Evolutionary conservation across 2,113 vertebrate species (phyloP).

Genomic region (Sarotherodon lohbergeri): DNA sequence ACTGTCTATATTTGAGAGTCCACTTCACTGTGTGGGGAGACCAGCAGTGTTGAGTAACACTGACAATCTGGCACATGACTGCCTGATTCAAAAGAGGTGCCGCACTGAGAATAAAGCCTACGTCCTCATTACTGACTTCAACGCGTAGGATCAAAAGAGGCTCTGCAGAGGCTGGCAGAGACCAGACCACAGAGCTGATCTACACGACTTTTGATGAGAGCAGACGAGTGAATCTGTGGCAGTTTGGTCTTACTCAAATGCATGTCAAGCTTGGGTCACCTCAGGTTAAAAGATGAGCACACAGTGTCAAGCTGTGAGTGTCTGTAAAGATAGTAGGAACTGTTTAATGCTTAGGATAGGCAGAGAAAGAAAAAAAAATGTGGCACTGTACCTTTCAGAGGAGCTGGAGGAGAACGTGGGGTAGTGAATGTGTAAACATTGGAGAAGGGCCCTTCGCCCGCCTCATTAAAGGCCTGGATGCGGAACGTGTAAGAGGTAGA

Average conservation of each 20-base stretch:
- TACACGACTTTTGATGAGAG: neutral
- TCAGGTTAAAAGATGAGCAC: constrained; percentile 18
- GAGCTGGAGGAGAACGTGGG: constrained; percentile 88
- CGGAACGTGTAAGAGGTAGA: constrained; percentile 94
- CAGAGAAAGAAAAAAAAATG: neutral
- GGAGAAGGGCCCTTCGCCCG: constrained; percentile 93
- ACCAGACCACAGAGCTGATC: neutral
- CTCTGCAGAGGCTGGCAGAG: constrained; percentile 10
- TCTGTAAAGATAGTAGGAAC: neutral
- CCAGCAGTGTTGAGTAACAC: neutral
- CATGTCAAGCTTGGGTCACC: neutral
- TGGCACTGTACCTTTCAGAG: constrained; percentile 83
- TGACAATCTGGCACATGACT: neutral
- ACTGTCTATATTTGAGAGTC: neutral
- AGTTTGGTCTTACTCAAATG: neutral
- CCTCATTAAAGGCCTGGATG: constrained; percentile 98
- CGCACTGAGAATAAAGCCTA: constrained; percentile 7
- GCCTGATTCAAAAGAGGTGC: constrained; percentile 7
- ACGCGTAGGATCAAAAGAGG: constrained; percentile 28
- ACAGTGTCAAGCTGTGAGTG: neutral
- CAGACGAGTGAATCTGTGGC: neutral
- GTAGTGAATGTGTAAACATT: constrained; percentile 92
- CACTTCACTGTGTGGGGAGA: constrained; percentile 3
- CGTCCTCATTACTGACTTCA: constrained; percentile 32
- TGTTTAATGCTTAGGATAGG: neutral